Conservation (phyloP, 2,797 vertebrate species). For the Lithobates pipiens region DNA sequence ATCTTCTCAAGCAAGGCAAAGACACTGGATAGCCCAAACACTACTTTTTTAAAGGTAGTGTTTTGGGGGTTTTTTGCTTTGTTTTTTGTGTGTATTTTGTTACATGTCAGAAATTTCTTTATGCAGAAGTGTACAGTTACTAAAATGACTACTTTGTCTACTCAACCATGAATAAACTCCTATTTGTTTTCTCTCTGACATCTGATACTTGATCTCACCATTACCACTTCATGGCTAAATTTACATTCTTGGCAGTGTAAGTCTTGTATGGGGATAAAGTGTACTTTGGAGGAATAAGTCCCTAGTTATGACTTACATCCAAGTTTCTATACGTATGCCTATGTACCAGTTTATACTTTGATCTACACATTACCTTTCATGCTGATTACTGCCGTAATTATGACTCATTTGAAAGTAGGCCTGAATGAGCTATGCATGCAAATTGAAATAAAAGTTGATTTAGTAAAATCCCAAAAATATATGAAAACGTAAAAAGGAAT, state of each 20-base stretch:
- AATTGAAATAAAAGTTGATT: background rate
- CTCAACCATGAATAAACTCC: background rate
- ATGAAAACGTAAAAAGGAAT: no score
- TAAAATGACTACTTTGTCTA: background rate
- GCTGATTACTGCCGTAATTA: background rate
- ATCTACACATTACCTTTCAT: background rate
- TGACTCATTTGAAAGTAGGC: background rate
- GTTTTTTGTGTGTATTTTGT: no score
- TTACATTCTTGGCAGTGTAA: background rate
- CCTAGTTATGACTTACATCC: background rate
- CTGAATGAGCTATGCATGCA: background rate
- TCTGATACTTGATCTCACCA: background rate
- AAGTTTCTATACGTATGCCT: background rate
- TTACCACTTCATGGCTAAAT: background rate
- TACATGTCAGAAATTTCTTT: no score
- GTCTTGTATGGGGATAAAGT: slow-evolving; percentile 2
- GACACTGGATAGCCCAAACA: no score
- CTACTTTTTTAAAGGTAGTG: no score
- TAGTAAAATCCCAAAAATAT: background rate
- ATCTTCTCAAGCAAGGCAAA: no score
- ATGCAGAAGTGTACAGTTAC: no score
- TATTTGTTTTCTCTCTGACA: background rate
- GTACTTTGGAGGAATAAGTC: background rate
- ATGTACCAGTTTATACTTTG: background rate
- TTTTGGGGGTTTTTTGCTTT: no score